phyloP scores from a whole-genome alignment of 2,888 invertebrate genomes.

The Poecilobothrus nobilitatus region DNA sequence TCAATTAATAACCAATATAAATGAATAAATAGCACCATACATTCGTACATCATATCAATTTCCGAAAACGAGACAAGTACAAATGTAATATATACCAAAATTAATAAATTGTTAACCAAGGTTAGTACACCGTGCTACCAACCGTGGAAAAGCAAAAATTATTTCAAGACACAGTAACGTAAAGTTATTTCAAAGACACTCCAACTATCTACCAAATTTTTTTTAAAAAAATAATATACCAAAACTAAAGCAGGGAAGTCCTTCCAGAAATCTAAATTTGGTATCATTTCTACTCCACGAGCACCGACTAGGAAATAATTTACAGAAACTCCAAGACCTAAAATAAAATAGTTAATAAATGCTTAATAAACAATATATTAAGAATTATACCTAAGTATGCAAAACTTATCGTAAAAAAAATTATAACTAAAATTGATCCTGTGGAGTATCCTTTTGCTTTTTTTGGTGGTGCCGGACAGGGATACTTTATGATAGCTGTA shows the following conservation, averaged over 20 bases:
- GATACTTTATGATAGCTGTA: conserved; percentile 6
- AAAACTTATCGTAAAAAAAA: conserved; percentile 51
- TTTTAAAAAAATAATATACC: conserved; percentile 42
- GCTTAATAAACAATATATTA: background rate
- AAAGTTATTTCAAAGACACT: too few species aligned
- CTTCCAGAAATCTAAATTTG: conserved; percentile 65
- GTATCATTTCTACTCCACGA: conserved; percentile 62
- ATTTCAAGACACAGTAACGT: too few species aligned
- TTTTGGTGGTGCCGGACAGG: conserved; percentile 8
- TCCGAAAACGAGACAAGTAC: too few species aligned
- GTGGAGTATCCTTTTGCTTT: conserved; percentile 18
- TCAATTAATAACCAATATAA: too few species aligned
- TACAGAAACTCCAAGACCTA: conserved; percentile 51
- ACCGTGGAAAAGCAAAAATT: too few species aligned
- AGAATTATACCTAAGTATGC: conserved; percentile 49
- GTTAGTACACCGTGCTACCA: too few species aligned
- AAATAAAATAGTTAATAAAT: background rate
- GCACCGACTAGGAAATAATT: conserved; percentile 63
- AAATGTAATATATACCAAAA: too few species aligned
- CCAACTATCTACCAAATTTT: too few species aligned
- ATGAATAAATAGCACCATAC: too few species aligned
- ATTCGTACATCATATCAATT: too few species aligned
- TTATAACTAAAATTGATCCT: conserved; percentile 56
- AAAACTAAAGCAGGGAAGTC: conserved; percentile 59
- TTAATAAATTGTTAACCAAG: too few species aligned